These are phyloP conservation scores for Limanda limanda DNA, from an alignment of 2,113 vertebrate species.

Conservation along the genomic window DNA sequence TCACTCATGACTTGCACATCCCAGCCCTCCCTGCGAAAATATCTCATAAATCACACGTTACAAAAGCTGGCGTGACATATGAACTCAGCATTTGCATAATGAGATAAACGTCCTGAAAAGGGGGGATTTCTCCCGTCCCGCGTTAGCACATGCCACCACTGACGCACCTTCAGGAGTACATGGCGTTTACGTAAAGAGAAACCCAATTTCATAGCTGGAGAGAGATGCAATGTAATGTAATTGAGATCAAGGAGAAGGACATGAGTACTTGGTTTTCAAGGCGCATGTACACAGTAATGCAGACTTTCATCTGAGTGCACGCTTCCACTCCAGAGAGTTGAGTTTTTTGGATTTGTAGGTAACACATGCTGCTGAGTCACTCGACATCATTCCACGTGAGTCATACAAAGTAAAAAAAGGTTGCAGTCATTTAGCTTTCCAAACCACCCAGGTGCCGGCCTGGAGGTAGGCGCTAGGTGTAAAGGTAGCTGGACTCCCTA, in stretches of 20 bases:
- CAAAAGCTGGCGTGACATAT: slow-evolving; percentile 73
- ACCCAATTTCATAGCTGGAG: neutral
- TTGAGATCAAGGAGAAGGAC: slow-evolving; percentile 25
- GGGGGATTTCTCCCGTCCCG: slow-evolving; percentile 18
- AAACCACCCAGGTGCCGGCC: slow-evolving; percentile 35
- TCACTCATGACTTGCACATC: neutral
- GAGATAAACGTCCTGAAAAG: slow-evolving; percentile 67
- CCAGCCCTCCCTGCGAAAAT: slow-evolving; percentile 14
- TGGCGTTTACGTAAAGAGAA: slow-evolving; percentile 9
- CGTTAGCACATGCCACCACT: neutral
- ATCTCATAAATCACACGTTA: slow-evolving; percentile 74
- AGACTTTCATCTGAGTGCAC: neutral
- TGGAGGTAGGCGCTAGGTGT: slow-evolving; percentile 40
- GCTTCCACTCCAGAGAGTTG: neutral
- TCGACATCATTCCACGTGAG: neutral
- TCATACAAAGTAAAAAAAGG: slow-evolving; percentile 1
- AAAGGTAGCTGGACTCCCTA: slow-evolving; percentile 54
- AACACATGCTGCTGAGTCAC: neutral
- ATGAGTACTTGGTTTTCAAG: slow-evolving; percentile 30
- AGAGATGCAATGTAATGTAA: neutral
- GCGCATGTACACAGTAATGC: neutral
- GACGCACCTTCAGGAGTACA: slow-evolving; percentile 4
- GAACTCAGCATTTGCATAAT: slow-evolving; percentile 77
- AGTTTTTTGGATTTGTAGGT: neutral
- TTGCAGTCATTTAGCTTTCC: neutral